Evolutionary conservation across 2,797 vertebrate species (phyloP).

Genomic region (Muscicapa striata): DNA sequence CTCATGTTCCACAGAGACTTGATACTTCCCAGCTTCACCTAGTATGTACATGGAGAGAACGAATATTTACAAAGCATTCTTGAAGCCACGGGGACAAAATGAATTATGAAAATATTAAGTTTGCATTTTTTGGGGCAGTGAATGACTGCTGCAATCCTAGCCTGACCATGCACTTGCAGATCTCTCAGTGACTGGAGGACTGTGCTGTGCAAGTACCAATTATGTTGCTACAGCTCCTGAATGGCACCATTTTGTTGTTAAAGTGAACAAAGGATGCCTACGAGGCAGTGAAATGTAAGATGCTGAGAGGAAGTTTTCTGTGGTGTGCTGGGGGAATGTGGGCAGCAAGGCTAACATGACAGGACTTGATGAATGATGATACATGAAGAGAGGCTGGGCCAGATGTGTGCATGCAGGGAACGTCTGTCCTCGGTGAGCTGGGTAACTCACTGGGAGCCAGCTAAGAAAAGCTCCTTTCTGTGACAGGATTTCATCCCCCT

Average conservation of each 20-base stretch:
- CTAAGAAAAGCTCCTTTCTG: conserved; percentile 1
- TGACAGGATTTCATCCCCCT: neutral
- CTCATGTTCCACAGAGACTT: neutral
- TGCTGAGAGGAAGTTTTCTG: conserved; percentile 66
- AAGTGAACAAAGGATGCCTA: conserved; percentile 27
- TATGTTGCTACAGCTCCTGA: neutral
- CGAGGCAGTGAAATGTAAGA: conserved; percentile 43
- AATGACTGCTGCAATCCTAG: neutral
- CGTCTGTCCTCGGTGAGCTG: neutral
- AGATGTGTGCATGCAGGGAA: conserved; percentile 47
- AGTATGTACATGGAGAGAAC: neutral
- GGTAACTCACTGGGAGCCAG: neutral
- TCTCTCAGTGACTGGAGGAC: neutral
- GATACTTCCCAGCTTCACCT: neutral
- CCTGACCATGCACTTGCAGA: neutral
- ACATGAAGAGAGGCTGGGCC: conserved; percentile 1
- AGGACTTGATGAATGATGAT: conserved; percentile 53
- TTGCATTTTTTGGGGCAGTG: neutral
- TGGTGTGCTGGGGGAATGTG: neutral
- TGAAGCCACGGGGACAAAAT: neutral
- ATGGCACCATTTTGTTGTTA: conserved; percentile 43
- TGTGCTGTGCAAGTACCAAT: neutral
- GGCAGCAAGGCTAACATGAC: neutral
- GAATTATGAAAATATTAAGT: neutral
- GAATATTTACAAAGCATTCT: neutral